These are phyloP conservation scores for Hapalemur alaotrensis DNA, from an alignment of 2,797 vertebrate genomes.

Conservation along the genomic window DNA sequence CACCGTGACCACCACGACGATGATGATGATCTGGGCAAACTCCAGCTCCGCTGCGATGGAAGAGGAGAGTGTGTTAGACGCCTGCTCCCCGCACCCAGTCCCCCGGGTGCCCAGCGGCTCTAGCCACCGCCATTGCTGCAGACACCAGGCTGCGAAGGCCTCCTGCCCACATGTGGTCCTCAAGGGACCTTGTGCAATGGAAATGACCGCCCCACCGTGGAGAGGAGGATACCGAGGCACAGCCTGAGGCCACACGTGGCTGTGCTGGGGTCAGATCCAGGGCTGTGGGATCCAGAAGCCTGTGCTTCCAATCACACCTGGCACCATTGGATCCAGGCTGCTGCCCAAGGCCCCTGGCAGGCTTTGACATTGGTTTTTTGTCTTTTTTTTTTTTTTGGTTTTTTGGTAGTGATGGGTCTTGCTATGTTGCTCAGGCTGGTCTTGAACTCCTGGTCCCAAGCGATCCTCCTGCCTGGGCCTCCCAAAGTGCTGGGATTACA, in stretches of 20 bases:
- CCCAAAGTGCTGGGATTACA: neutral
- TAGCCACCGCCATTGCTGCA: accelerated
- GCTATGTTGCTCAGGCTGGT: neutral
- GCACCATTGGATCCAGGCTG: neutral
- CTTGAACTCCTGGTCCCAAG: neutral
- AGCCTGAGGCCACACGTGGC: neutral
- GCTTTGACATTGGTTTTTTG: neutral
- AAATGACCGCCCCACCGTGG: neutral
- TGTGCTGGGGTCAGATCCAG: neutral
- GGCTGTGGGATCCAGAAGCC: neutral
- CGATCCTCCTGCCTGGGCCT: neutral
- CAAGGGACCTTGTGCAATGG: neutral
- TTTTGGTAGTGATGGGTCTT: neutral
- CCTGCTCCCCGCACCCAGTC: neutral
- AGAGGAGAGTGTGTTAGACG: neutral
- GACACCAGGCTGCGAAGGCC: neutral
- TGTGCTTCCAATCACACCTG: neutral
- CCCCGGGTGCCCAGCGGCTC: neutral
- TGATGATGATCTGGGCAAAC: conserved; percentile 95
- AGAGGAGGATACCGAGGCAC: neutral
- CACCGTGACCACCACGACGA: conserved; percentile 95
- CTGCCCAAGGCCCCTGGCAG: neutral
- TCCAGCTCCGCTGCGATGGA: conserved; percentile 90
- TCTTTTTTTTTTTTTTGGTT: neutral
- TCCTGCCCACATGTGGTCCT: neutral